phyloP scores from a whole-genome alignment of 1,140 invertebrate species.

The Lepidurus arcticus region DNA sequence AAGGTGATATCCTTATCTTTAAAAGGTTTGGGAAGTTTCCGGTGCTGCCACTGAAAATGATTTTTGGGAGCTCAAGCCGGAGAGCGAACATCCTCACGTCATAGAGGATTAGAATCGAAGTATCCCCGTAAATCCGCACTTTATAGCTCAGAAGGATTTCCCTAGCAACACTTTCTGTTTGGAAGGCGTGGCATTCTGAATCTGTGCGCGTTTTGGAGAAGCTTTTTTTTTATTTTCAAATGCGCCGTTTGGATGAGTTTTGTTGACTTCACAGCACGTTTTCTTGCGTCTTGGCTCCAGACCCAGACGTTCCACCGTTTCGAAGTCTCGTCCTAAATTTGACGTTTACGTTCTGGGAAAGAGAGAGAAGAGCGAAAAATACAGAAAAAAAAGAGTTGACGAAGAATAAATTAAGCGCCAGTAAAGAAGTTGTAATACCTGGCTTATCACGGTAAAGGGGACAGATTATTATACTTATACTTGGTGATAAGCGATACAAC shows the following conservation, averaged over 20 bases:
- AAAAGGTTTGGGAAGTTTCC: background rate
- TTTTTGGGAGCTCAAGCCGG: background rate
- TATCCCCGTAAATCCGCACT: background rate
- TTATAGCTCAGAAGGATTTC: background rate
- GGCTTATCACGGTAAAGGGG: conserved; percentile 1
- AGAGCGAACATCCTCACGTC: background rate
- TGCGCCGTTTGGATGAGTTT: background rate
- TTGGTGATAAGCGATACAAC: conserved; percentile 6
- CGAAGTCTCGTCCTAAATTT: conserved; percentile 8
- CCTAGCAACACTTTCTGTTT: background rate
- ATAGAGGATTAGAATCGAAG: background rate
- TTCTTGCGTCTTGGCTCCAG: background rate
- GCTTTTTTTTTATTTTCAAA: background rate
- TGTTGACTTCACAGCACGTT: background rate
- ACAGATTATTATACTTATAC: background rate
- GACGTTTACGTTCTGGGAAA: background rate
- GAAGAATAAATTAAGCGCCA: background rate
- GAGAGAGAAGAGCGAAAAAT: background rate
- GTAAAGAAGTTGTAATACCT: conserved; percentile 6
- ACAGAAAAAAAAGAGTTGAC: background rate
- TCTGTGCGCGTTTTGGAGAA: no score
- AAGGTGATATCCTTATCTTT: no score
- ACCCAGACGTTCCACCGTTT: conserved; percentile 3
- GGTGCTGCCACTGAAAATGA: background rate
- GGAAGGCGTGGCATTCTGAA: background rate